Evolutionary conservation across 2,888 invertebrate species (phyloP).

Genomic region (Drosophila neonasuta): DNA sequence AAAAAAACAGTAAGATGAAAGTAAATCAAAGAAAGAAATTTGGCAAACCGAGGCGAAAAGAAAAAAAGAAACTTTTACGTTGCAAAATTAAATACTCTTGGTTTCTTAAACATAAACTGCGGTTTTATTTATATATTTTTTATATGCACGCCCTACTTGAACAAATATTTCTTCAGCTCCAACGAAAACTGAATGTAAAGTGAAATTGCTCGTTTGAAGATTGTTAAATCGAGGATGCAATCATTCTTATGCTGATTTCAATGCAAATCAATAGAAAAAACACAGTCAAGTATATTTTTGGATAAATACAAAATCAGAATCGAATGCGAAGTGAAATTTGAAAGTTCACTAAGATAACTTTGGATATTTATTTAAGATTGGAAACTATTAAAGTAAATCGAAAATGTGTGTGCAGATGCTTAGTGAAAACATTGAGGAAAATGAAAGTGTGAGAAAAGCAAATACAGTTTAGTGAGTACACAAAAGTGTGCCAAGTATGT

Average conservation of each 20-base stretch:
- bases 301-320: not conserved
- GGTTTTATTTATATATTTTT: not conserved
- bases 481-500: conserved; percentile 31
- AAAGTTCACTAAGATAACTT: not conserved
- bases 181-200: not conserved
- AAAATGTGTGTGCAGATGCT: not conserved
- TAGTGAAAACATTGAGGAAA: conserved; percentile 5
- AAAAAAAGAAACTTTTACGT: not conserved
- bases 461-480: conserved; percentile 25
- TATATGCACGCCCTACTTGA: not conserved
- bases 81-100: conserved; percentile 1
- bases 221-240: conserved; percentile 1
- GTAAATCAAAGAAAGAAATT: conserved; percentile 13
- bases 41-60: not conserved
- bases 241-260: not conserved
- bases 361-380: not conserved
- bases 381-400: not conserved
- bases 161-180: not conserved
- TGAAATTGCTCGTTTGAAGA: not conserved
- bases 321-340: not conserved
- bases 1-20: conserved; percentile 1
- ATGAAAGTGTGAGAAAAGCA: conserved; percentile 6
- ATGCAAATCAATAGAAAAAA: conserved; percentile 1
- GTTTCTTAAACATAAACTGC: not conserved
- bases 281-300: not conserved